phyloP scores from a whole-genome alignment of 30 jellyfish, hydroid and myxozoan genomes.

The Aurelia sp. region DNA sequence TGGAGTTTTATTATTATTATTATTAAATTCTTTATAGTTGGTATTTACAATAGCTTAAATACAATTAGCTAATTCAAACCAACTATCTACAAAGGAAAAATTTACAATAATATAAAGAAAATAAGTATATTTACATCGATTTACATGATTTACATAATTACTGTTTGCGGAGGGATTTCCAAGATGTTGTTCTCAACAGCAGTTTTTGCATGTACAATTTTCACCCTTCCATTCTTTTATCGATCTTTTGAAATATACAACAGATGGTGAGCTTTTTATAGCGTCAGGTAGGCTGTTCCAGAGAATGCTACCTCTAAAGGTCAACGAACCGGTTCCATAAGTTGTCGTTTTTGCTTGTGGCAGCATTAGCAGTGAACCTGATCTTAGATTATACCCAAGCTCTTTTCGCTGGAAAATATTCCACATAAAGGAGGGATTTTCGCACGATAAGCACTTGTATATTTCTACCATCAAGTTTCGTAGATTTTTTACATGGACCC shows the following conservation, averaged over 20 bases:
- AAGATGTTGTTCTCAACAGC: constrained; percentile 1
- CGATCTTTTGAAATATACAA: constrained; percentile 13
- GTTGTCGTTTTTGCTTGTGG: no score
- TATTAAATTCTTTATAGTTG: no score
- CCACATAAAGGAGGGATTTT: constrained; percentile 46
- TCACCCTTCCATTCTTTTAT: constrained; percentile 64
- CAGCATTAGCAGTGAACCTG: constrained; percentile 18
- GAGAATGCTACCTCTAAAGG: constrained; percentile 42
- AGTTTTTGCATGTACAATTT: constrained; percentile 45
- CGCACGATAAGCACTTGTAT: constrained; percentile 10
- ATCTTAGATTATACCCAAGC: constrained; percentile 23
- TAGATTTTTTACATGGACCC: constrained; percentile 37
- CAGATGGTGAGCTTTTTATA: constrained; percentile 15
- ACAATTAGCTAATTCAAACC: background rate
- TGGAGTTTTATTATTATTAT: no score
- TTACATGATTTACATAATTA: background rate
- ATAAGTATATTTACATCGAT: background rate
- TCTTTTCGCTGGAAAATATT: constrained; percentile 27
- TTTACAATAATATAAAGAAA: constrained; percentile 14
- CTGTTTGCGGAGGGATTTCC: background rate
- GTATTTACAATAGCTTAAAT: no score
- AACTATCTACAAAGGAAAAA: background rate
- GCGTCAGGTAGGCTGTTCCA: constrained; percentile 58
- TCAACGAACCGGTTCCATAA: no score
- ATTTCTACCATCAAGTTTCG: constrained; percentile 43